Evolutionary conservation across 1,140 invertebrate genomes (phyloP), one percentile per base, ranked within the genome.

Genomic region (Ctenoplectra terminalis): DNA sequence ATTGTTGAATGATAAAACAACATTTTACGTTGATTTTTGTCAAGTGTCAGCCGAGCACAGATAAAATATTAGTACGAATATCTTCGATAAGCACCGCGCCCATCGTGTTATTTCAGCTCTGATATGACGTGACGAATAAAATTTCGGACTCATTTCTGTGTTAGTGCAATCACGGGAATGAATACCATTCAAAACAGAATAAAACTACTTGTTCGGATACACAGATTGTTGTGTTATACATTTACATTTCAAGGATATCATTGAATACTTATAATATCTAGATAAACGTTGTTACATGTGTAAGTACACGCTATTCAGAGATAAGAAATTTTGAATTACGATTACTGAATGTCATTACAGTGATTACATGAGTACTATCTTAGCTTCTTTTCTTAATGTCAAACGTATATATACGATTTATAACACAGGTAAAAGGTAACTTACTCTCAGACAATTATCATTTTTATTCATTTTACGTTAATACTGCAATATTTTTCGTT

Each of bases 1-100:
- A 69, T 56, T 76, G 23, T 76, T 52, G 63, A 66, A 23, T 43
- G 71, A 85, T 71, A 50, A 82, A 85, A 58, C 61, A 75, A 76
- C 58, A 63, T 79, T 72, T 67, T 61, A 40, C 74, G 70, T 83
- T 70, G 83, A 77, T 88, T 88, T 84, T 91, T 86, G 85, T 91
- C 89, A 88, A 88, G 89, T 90, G 80, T 71, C 84, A 87, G 87
- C 86, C 81, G 83, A 84, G 85, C 63, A 81, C 74, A 90, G 90
- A 92, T 91, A 92, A 92, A 90, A 84, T 88, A 90, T 89, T 89
- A 86, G 86, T 87, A 88, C 74, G 69, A 86, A 89, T 84, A 83
- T 64, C 71, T 82, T 64, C 75, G 90, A 92, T 91, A 92, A 92
- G 88, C 87, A 79, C 75, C 61, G 82, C 66, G 64, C 83, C 84